phyloP scores from a whole-genome alignment of 1,140 invertebrate genomes.

The Bombus difficillimus region DNA sequence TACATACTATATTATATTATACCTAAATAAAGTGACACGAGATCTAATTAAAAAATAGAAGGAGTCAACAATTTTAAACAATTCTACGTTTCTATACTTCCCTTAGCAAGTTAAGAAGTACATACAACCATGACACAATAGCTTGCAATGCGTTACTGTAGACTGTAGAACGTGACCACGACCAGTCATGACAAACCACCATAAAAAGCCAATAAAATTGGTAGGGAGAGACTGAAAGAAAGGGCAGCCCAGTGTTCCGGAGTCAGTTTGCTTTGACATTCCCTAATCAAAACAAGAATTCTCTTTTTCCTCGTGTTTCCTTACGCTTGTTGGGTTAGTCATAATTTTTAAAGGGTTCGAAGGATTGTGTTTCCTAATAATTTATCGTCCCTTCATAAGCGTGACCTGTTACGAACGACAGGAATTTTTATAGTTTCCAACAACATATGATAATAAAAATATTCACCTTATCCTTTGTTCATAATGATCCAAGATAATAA shows the following conservation, averaged over 20 bases:
- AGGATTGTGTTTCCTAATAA: slow-evolving; percentile 47
- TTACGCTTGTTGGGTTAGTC: slow-evolving; percentile 24
- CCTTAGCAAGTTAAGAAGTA: background rate
- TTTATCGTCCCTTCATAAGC: slow-evolving; percentile 28
- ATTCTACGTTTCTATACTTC: background rate
- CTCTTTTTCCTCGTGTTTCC: slow-evolving; percentile 14
- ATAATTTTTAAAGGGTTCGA: slow-evolving; percentile 39
- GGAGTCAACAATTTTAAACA: background rate
- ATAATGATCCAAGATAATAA: background rate
- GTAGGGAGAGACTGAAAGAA: slow-evolving; percentile 15
- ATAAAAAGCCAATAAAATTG: slow-evolving; percentile 69
- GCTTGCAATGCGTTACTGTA: slow-evolving; percentile 9
- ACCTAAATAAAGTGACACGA: background rate
- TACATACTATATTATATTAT: background rate
- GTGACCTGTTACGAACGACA: slow-evolving; percentile 17
- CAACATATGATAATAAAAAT: background rate
- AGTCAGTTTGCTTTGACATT: slow-evolving; percentile 71
- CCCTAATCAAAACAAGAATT: slow-evolving; percentile 66
- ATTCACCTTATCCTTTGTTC: background rate
- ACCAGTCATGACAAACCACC: slow-evolving; percentile 57
- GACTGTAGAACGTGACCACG: slow-evolving; percentile 66
- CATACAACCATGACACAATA: slow-evolving; percentile 7
- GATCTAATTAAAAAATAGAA: background rate
- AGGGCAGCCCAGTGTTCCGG: slow-evolving; percentile 41
- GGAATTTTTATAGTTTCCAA: slow-evolving; percentile 6